phyloP scores from a whole-genome alignment of 2,797 vertebrate species.

The Melanogrammus aeglefinus region DNA sequence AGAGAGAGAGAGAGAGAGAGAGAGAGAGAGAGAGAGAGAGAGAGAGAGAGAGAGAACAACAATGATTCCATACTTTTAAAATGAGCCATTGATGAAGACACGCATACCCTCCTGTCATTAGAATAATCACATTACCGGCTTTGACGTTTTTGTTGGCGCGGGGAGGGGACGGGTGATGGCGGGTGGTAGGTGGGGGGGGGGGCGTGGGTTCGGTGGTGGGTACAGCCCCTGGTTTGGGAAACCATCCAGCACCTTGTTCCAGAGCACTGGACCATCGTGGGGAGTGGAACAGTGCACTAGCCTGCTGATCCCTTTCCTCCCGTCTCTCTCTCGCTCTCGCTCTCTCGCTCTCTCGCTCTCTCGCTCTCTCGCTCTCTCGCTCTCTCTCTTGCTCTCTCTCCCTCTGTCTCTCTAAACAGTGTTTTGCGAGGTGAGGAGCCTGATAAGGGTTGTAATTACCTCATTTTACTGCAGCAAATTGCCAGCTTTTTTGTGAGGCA shows the following conservation, averaged over 20 bases:
- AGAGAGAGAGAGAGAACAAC: background rate
- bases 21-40: too few relatives aligned
- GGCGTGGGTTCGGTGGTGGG: conserved; percentile 29
- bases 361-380: background rate
- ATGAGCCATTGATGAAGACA: conserved; percentile 24
- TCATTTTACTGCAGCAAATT: conserved; percentile 63
- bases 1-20: too few relatives aligned
- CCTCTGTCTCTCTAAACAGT: background rate
- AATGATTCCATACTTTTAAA: conserved; percentile 16
- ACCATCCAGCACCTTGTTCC: background rate
- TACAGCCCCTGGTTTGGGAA: too few relatives aligned
- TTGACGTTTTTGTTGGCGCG: conserved; percentile 31
- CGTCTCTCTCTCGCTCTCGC: too few relatives aligned
- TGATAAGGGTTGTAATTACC: conserved; percentile 71
- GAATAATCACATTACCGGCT: conserved; percentile 41
- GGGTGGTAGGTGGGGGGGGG: conserved; percentile 14
- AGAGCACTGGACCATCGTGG: conserved; percentile 45
- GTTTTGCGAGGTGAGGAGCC: conserved; percentile 63
- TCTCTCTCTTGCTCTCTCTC: background rate
- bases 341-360: too few relatives aligned
- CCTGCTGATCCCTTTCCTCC: too few relatives aligned
- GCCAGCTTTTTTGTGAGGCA: conserved; percentile 63
- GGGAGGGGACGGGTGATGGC: conserved; percentile 12
- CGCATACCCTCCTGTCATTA: conserved; percentile 33
- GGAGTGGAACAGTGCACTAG: conserved; percentile 13